Evolutionary conservation across 2,797 vertebrate species (phyloP), one percentile per base, ranked within the genome.

Genomic region (Echiichthys vipera): DNA sequence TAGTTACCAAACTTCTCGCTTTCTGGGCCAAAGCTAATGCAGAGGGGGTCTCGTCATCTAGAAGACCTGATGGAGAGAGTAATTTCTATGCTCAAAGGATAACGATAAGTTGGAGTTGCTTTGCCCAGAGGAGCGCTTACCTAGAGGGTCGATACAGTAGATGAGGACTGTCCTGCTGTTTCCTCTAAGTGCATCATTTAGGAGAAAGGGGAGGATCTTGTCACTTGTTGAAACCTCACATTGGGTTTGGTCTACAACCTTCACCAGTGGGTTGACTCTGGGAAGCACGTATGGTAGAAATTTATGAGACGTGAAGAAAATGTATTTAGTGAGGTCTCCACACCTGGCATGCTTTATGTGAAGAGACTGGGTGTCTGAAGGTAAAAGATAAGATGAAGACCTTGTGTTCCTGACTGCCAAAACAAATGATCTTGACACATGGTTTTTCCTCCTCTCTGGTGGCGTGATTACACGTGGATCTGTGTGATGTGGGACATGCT

Each of bases 81-180:
- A 1, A 20, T 51, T 20, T 24, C 5, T 39, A 17, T 22, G 47
- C 57, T 39, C 5, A 50, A 30, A 53, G 25, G 17, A 64, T 43
- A 25, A 46, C 25, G n/a, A 18, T 69, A 14, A 51, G 3, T 34
- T 20, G 29, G 15, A 27, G 47, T 12, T 0, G 11, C 8, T 6
- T 13, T 29, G n/a, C 5, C 2, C 36, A 34, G 24, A 62, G 18
- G 46, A 47, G 1, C 34, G 18, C 72, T 71, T 39, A 96, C 96
- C 95, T 94, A 91, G 89, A 80, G 94, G 87, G 0, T 90, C 90
- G 77, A 97, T 84, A 29, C 87, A 93, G 80, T 95, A 94, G 81
- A 97, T 88, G 56, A 97, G 84, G 18, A 88, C 82, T 0, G 89
- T 94, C 76, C 89, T 90, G 56, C 88, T 93, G 87, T 95, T 96